phyloP scores from a whole-genome alignment of 2,113 vertebrate genomes.

The Puntigrus tetrazona region DNA sequence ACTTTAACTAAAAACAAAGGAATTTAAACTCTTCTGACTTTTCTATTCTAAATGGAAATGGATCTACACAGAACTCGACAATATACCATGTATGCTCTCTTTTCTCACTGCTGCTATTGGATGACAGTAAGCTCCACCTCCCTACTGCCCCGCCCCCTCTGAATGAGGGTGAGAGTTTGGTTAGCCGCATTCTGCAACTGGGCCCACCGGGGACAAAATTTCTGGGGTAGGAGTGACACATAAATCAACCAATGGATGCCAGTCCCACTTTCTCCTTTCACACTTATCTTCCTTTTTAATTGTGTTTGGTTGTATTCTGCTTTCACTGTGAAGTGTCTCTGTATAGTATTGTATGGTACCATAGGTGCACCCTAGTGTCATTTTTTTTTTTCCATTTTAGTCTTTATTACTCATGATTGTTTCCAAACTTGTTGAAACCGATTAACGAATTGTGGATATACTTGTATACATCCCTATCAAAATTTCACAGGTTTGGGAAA shows the following conservation, averaged over 20 bases:
- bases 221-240: slow-evolving; percentile 96
- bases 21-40: neutral
- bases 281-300: slow-evolving; percentile 73
- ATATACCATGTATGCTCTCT: slow-evolving; percentile 85
- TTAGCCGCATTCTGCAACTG: slow-evolving; percentile 99
- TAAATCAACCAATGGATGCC: slow-evolving; percentile 93
- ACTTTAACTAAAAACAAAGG: neutral
- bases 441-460: neutral
- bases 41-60: neutral
- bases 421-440: slow-evolving; percentile 26
- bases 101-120: slow-evolving; percentile 92
- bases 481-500: slow-evolving; percentile 33
- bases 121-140: slow-evolving; percentile 98
- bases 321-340: slow-evolving; percentile 29
- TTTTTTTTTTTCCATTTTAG: slow-evolving; percentile 39
- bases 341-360: neutral
- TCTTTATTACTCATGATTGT: slow-evolving; percentile 38
- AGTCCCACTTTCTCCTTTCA: slow-evolving; percentile 74
- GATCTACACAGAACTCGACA: slow-evolving; percentile 46
- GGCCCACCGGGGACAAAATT: slow-evolving; percentile 99
- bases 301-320: slow-evolving; percentile 41
- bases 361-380: slow-evolving; percentile 23
- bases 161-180: slow-evolving; percentile 99
- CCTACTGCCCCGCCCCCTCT: slow-evolving; percentile 98
- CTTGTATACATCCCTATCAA: neutral